Evolutionary conservation across 2,888 invertebrate genomes (phyloP).

Genomic region (Myopa tessellatipennis): DNA sequence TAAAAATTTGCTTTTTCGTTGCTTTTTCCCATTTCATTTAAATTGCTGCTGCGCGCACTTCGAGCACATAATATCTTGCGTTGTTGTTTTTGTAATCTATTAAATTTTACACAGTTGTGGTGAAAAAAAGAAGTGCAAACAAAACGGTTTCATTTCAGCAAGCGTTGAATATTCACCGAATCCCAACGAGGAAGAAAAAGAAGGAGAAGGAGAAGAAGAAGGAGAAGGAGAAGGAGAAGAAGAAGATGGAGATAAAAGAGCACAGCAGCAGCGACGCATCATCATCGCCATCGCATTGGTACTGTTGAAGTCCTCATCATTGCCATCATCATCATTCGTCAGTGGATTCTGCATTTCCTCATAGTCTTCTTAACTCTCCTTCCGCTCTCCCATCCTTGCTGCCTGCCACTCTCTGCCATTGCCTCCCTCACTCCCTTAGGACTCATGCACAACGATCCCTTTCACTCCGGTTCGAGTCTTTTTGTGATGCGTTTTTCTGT

Average conservation of each 20-base stretch:
- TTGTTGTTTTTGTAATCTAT: background rate
- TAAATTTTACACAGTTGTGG: constrained; percentile 16
- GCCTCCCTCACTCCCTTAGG: too few relatives aligned
- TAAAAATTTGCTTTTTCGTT: constrained; percentile 25
- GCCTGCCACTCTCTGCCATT: too few relatives aligned
- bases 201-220: too few relatives aligned
- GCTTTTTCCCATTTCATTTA: too few relatives aligned
- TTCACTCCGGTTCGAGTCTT: too few relatives aligned
- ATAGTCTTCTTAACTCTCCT: background rate
- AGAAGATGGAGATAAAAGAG: background rate
- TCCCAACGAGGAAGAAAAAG: too few relatives aligned
- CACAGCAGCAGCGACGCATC: background rate
- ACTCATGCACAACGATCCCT: too few relatives aligned
- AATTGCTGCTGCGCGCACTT: constrained; percentile 7
- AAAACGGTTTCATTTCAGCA: constrained; percentile 15
- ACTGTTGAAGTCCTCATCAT: constrained; percentile 20
- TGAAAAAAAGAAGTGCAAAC: background rate
- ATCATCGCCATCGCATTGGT: constrained; percentile 20
- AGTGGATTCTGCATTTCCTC: constrained; percentile 32
- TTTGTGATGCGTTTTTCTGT: background rate
- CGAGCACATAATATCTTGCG: background rate
- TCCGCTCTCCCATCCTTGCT: background rate
- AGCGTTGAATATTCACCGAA: background rate
- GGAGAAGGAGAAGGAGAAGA: background rate
- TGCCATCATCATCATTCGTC: constrained; percentile 29